Evolutionary conservation across 2,113 vertebrate species (phyloP).

Genomic region (Dromaius novaehollandiae): DNA sequence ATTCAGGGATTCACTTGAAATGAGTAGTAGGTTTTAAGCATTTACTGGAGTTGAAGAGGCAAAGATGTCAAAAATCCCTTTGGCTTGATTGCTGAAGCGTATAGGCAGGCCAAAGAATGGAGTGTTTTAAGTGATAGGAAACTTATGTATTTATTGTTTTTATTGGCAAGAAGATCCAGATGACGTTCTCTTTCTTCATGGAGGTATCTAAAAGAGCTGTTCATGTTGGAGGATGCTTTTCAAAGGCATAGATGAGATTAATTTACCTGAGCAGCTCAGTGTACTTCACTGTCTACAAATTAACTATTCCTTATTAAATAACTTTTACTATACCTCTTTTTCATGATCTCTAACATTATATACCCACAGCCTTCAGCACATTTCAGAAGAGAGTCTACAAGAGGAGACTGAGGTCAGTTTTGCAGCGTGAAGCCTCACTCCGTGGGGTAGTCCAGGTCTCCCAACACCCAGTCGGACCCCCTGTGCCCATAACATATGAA

Average conservation of each 20-base stretch:
- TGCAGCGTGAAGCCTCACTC: neutral
- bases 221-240: neutral
- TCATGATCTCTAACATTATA: neutral
- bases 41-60: neutral
- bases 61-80: neutral
- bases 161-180: neutral
- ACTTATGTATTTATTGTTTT: neutral
- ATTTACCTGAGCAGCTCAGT: neutral
- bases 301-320: neutral
- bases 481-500: neutral
- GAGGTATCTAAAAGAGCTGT: neutral
- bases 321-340: neutral
- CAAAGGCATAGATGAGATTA: neutral
- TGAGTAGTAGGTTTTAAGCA: neutral
- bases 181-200: neutral
- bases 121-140: neutral
- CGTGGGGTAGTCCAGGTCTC: neutral
- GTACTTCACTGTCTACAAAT: neutral
- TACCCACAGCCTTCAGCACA: neutral
- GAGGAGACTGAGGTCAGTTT: neutral
- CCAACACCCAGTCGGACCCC: no score
- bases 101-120: neutral
- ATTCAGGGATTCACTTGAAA: neutral
- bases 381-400: neutral
- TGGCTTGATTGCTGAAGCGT: neutral